Base-by-base conservation (phyloP, 2,888 invertebrate species). In the Acanthococcus lagerstroemiae region DNA sequence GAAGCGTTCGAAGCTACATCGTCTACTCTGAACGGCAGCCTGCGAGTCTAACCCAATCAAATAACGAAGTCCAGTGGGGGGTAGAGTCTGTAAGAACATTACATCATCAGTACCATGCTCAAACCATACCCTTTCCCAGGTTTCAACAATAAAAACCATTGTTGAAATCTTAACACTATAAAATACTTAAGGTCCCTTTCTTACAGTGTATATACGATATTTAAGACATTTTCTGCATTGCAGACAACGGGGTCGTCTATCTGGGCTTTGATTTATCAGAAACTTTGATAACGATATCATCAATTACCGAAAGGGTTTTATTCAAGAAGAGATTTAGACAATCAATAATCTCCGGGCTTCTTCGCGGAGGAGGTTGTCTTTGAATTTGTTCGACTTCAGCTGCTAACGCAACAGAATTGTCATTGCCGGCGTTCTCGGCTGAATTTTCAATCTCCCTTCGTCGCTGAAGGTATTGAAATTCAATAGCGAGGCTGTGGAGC, bases 241-340 rank as follows among this genome's bases (percentile, higher is more conserved):
- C n/a, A n/a, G n/a, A n/a, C n/a, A n/a, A n/a, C n/a, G n/a, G n/a
- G n/a, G n/a, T n/a, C n/a, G n/a, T n/a, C n/a, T n/a, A n/a, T n/a
- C n/a, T n/a, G n/a, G n/a, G n/a, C n/a, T n/a, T n/a, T n/a, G n/a
- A n/a, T n/a, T 27, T 45, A 55, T 25, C 15, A 52, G 2, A 27
- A 30, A 30, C 7, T 24, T n/a, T 15, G 15, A 30, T 54, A 30
- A 56, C 26, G 50, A 37, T 21, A 44, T 24, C 4, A 44, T 30
- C 22, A 44, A 57, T 57, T 68, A 68, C 68, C 26, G 65, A 22
- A 12, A 67, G 45, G 17, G 68, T 60, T 67, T 61, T 68, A 27
- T 61, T 52, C 19, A 68, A 26, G 19, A 68, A 22, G 2, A 25
- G 27, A 2, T 26, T 54, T n/a, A 63, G 12, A 7, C 30, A 21